These are phyloP conservation scores for Montipora foliosa DNA, from an alignment of 64 coral and sea anemone genomes.

Conservation along the genomic window DNA sequence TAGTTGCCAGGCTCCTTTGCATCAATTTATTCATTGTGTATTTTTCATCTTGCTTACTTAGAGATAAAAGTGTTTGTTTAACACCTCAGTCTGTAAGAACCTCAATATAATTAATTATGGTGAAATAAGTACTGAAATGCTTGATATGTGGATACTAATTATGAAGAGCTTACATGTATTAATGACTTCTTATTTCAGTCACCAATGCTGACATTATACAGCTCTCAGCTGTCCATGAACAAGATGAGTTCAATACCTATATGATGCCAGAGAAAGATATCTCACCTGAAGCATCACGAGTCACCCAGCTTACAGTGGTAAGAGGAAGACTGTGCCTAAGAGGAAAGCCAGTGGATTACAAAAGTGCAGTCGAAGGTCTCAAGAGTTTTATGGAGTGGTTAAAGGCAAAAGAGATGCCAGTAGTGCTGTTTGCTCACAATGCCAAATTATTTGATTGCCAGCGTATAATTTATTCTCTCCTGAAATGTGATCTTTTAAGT, in stretches of 20 bases:
- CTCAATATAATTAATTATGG: too few relatives aligned
- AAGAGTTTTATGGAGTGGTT: background rate
- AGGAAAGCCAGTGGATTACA: background rate
- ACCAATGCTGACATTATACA: slow-evolving; percentile 3
- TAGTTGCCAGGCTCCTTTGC: slow-evolving; percentile 5
- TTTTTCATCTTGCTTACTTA: background rate
- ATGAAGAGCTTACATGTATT: background rate
- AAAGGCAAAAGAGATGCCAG: background rate
- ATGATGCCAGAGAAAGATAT: background rate
- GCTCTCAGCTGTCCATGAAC: background rate
- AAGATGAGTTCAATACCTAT: background rate
- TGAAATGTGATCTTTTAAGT: background rate
- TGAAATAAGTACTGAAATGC: background rate
- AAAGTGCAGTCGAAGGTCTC: background rate
- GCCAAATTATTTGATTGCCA: background rate
- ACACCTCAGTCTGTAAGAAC: background rate
- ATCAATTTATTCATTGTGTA: slow-evolving; percentile 4
- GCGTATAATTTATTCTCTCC: background rate
- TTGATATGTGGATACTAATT: background rate
- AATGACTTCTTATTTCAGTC: background rate
- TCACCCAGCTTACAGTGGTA: background rate
- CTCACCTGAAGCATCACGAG: background rate
- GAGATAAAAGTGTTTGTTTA: too few relatives aligned
- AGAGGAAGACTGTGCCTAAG: background rate
- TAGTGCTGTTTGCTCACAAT: slow-evolving; percentile 16